Conservation (phyloP, 1,140 invertebrate genomes). For the Nasonia giraulti region DNA sequence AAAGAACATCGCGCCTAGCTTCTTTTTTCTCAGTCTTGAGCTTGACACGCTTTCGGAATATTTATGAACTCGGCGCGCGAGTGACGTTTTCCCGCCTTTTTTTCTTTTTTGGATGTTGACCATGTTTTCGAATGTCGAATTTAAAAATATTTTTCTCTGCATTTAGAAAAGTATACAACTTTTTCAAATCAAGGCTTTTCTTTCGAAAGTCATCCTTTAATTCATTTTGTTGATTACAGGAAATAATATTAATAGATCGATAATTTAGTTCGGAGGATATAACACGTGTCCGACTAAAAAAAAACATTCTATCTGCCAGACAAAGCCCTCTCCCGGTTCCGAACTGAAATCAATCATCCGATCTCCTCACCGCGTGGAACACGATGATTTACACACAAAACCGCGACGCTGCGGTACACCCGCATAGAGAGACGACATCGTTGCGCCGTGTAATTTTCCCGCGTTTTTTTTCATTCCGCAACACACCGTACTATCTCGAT, state of each 20-base stretch:
- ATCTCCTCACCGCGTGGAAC: neutral
- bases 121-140: neutral
- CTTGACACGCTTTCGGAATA: conserved; percentile 36
- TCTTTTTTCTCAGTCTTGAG: conserved; percentile 12
- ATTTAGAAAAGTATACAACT: too few species aligned
- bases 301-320: too few species aligned
- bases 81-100: neutral
- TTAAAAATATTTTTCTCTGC: too few species aligned
- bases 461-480: neutral
- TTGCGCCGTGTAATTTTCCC: neutral
- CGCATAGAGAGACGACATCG: neutral
- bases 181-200: too few species aligned
- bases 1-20: neutral
- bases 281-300: too few species aligned
- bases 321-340: too few species aligned
- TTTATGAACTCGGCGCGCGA: neutral
- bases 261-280: too few species aligned
- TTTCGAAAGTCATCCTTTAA: too few species aligned
- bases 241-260: too few species aligned
- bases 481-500: neutral
- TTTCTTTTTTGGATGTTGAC: neutral
- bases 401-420: neutral
- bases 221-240: too few species aligned
- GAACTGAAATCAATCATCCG: too few species aligned
- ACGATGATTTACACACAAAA: neutral